These are phyloP conservation scores for Melanotaenia nigrans DNA, from an alignment of 2,797 vertebrate species.

Conservation along the genomic window DNA sequence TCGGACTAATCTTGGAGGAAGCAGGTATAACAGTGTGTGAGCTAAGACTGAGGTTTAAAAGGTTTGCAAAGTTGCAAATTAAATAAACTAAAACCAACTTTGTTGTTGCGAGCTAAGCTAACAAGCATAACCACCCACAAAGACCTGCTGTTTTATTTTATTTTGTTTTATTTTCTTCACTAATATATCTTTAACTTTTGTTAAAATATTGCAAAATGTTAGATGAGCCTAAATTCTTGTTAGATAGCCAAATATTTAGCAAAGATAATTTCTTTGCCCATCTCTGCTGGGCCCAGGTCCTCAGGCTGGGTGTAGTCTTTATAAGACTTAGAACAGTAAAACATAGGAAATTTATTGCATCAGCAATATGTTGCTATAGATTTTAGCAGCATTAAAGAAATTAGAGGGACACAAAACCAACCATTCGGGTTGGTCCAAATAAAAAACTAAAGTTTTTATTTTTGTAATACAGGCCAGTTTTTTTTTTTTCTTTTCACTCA, in stretches of 20 bases:
- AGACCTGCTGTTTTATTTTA: too few species aligned
- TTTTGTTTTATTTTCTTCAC: too few species aligned
- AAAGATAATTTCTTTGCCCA: background rate
- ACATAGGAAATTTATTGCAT: background rate
- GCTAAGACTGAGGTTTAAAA: background rate
- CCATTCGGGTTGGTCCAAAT: background rate
- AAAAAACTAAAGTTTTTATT: background rate
- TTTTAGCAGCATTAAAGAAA: background rate
- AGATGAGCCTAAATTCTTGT: too few species aligned
- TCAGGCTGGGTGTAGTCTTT: background rate
- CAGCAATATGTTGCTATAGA: background rate
- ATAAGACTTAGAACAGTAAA: background rate
- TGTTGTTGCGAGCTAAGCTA: background rate
- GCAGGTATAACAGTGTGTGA: background rate
- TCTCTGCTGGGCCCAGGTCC: background rate
- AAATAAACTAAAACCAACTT: background rate
- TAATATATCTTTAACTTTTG: too few species aligned
- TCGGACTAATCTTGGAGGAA: background rate
- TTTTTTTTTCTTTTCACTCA: background rate
- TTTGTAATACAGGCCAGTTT: background rate
- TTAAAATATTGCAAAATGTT: too few species aligned
- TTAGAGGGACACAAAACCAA: background rate
- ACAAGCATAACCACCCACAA: background rate
- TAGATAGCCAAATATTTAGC: slow-evolving; percentile 10
- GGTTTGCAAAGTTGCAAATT: background rate